Evolutionary conservation across 92 coral and sea anemone species (phyloP), one percentile per base, ranked within the genome.

Genomic region (Actinernus sp.): DNA sequence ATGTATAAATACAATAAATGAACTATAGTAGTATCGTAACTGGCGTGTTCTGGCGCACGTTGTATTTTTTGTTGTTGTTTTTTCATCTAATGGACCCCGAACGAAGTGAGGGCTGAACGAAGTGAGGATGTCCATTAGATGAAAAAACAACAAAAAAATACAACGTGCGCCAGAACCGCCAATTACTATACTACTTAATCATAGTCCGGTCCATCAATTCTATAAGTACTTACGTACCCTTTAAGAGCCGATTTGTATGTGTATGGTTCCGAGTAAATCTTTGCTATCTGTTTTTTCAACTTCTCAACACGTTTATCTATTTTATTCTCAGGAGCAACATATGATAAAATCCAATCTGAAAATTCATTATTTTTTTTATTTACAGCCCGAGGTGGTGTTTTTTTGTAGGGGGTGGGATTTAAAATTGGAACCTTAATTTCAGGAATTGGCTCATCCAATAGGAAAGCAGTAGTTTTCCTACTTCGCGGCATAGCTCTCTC

Each of bases 311-410:
- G 63, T 28, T 73, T 36, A 50, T 73, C 40, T 2, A 62, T 46
- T 0, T 53, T 33, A 50, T 73, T 73, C 33, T 62, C 62, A 22
- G 62, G 20, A 0, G 76, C 64, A 26, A 69, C 55, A 55, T n/a
- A 39, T 9, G 76, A 69, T 55, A 69, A 16, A 3, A 69, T 55
- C 76, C 76, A 69, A 26, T 69, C 76, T 55, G 76, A n/a, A 16
- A 75, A 75, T 59, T 75, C 44, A 51, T 53, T 63, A 0, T 63
- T 0, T 58, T 53, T 73, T 53, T 63, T 75, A 49, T 74, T 74
- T 0, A 74, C 61, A 31, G 73, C 31, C 40, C 27, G 40, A 29
- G 78, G 55, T 31, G 68, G 58, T 41, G 45, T 71, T 27, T 58
- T 30, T 26, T 67, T 68, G 29, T 44, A 0, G 2, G 8, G 73